Percentiles rank a stretch among this genome's conserved stretches.
Evolutionary conservation across 2,113 vertebrate species (phyloP).

Genomic region (Neodontobutis hainanensis): DNA sequence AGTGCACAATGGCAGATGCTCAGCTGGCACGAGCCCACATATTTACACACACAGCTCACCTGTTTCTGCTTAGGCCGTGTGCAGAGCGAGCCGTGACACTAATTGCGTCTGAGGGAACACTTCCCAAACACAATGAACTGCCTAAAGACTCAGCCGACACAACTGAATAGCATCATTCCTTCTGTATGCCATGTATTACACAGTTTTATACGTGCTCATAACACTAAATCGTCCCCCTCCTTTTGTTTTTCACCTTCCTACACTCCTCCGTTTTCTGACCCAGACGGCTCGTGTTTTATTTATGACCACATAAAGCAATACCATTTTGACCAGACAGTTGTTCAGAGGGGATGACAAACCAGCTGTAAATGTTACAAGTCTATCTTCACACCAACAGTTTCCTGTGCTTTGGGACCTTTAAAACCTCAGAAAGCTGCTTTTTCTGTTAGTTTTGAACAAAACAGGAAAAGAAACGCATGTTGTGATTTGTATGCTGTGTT

Average conservation of each 20-base stretch:
- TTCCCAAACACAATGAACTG: slow-evolving; percentile 13
- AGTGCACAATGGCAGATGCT: slow-evolving; percentile 34
- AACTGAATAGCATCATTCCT: slow-evolving; percentile 27
- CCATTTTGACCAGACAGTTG: slow-evolving; percentile 28
- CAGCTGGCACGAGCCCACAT: slow-evolving; percentile 30
- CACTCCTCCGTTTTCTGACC: background rate
- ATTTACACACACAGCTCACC: slow-evolving; percentile 18
- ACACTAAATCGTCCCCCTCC: background rate
- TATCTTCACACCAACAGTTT: slow-evolving; percentile 1
- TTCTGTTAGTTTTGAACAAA: slow-evolving; percentile 40
- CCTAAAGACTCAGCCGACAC: slow-evolving; percentile 15
- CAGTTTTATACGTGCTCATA: slow-evolving; percentile 11
- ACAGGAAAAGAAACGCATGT: slow-evolving; percentile 12
- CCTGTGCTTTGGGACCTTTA: background rate
- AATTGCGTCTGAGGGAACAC: slow-evolving; percentile 35
- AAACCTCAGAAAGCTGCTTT: slow-evolving; percentile 24
- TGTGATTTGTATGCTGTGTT: slow-evolving; percentile 36
- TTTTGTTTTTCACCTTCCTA: background rate
- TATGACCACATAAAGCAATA: slow-evolving; percentile 11
- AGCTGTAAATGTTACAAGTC: slow-evolving; percentile 41
- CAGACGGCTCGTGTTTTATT: slow-evolving; percentile 52
- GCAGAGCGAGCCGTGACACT: slow-evolving; percentile 22
- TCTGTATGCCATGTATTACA: slow-evolving; percentile 11
- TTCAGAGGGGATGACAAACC: slow-evolving; percentile 31
- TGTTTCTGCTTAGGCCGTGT: slow-evolving; percentile 28